phyloP scores from a whole-genome alignment of 2,888 invertebrate genomes.

The Digitonthophagus gazella region DNA sequence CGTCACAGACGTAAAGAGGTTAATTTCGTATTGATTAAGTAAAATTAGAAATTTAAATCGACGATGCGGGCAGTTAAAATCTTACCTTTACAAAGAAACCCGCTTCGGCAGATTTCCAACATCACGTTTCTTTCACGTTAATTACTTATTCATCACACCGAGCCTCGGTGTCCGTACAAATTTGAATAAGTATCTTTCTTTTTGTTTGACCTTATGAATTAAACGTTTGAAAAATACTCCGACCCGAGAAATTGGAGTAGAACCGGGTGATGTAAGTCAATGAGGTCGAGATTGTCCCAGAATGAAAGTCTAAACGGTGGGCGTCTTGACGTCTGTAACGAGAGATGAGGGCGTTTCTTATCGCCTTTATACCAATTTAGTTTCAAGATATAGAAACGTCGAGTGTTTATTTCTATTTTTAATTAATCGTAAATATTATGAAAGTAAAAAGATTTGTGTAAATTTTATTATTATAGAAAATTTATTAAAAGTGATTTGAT shows the following conservation, averaged over 20 bases:
- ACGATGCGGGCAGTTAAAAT: slow-evolving; percentile 33
- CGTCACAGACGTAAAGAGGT: slow-evolving; percentile 43
- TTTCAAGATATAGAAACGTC: slow-evolving; percentile 1
- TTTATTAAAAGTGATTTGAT: too few species aligned
- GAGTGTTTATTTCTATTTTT: too few species aligned
- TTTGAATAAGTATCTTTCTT: slow-evolving; percentile 5
- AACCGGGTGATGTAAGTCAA: neutral
- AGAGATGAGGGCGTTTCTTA: slow-evolving; percentile 6
- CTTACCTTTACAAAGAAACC: slow-evolving; percentile 26
- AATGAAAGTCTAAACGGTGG: slow-evolving; percentile 9
- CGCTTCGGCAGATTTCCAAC: neutral
- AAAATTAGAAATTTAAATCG: slow-evolving; percentile 44
- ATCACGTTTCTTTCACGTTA: slow-evolving; percentile 10
- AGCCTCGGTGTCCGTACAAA: slow-evolving; percentile 2
- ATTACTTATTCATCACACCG: slow-evolving; percentile 21
- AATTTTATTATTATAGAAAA: too few species aligned
- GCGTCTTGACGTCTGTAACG: slow-evolving; percentile 5
- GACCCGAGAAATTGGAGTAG: neutral
- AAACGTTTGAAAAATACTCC: neutral
- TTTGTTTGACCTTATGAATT: neutral
- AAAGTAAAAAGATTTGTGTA: too few species aligned
- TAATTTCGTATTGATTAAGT: slow-evolving; percentile 45
- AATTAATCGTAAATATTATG: too few species aligned
- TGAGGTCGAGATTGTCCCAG: neutral
- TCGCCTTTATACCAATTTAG: slow-evolving; percentile 1